Conservation (phyloP, 2,888 invertebrate species). For the Bugulina stolonifera region DNA sequence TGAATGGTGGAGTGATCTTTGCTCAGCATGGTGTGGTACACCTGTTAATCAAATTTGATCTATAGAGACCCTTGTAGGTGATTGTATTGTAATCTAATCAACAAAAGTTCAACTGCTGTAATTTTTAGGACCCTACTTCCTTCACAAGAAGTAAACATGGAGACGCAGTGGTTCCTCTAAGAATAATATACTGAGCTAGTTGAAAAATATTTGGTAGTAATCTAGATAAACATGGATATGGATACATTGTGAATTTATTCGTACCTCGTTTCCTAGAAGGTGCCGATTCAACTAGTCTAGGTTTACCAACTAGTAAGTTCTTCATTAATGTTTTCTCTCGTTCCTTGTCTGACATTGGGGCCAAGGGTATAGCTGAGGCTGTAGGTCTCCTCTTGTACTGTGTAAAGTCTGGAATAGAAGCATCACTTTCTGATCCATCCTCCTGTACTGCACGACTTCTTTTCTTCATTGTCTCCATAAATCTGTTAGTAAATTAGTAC, state of each 20-base stretch:
- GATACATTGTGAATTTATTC: too few relatives aligned
- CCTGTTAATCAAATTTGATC: neutral
- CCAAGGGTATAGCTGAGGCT: neutral
- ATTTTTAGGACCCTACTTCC: too few relatives aligned
- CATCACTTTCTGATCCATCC: neutral
- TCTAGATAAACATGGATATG: too few relatives aligned
- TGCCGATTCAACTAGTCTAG: slow-evolving; percentile 4
- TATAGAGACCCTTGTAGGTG: neutral
- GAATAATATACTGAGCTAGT: too few relatives aligned
- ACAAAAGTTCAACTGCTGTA: too few relatives aligned
- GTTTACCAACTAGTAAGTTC: neutral
- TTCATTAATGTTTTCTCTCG: neutral
- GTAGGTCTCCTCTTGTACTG: slow-evolving; percentile 13
- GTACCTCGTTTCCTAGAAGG: slow-evolving; percentile 3
- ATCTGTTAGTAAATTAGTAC: neutral
- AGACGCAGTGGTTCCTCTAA: too few relatives aligned
- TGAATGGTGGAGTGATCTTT: slow-evolving; percentile 16
- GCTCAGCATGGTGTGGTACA: slow-evolving; percentile 2
- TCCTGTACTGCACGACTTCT: neutral
- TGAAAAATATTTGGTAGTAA: too few relatives aligned
- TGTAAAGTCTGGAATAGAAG: neutral
- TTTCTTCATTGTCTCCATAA: slow-evolving; percentile 23
- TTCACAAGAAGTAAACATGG: too few relatives aligned
- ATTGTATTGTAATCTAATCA: too few relatives aligned
- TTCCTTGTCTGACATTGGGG: neutral